Evolutionary conservation across 2,797 vertebrate genomes (phyloP), one percentile per base, ranked within the genome.

Genomic region (Pangasius larnaudii): DNA sequence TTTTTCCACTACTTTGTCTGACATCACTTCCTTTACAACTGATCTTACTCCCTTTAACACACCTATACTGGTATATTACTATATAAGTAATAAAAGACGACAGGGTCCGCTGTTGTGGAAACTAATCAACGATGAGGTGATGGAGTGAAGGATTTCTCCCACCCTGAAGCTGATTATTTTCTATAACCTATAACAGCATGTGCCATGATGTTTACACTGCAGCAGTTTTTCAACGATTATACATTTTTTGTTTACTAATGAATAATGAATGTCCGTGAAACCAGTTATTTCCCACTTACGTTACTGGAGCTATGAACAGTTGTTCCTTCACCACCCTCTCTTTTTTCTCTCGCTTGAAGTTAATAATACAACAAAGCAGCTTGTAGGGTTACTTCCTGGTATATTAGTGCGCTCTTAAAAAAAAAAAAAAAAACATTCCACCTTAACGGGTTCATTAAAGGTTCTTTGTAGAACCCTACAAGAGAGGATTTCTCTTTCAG

Each of bases 11-110:
- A 0, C 36, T 81, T 56, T 36, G 4, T 58, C 27, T 89, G 77
- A 85, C 77, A 87, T 90, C 86, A 89, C 86, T 81, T 91, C 84
- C 80, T 61, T 30, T 80, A 86, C 24, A 82, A 11, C 1, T 39
- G 5, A 42, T 53, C 39, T 67, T 33, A 27, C 10, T 42, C 36
- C 24, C 79, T 39, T 24, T 81, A 61, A 27, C 36, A 16, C 5
- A 7, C 78, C 0, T 24, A 14, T 39, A 13, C 22, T 14, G 56
- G 33, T 24, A 61, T 39, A 11, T 80, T 39, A 7, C 33, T 42
- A 13, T 78, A 16, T 42, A 33, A 39, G 22, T 27, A 59, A 81
- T 81, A 27, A n/a, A 81, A 42, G 22, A 39, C 0, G 1, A 36
- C 79, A 42, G 2, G 19, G 56, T 42, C 16, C 6, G 7, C 11